Evolutionary conservation across 30 jellyfish, hydroid and myxozoan species (phyloP).

Genomic region (Pseudorhiza aurosa): DNA sequence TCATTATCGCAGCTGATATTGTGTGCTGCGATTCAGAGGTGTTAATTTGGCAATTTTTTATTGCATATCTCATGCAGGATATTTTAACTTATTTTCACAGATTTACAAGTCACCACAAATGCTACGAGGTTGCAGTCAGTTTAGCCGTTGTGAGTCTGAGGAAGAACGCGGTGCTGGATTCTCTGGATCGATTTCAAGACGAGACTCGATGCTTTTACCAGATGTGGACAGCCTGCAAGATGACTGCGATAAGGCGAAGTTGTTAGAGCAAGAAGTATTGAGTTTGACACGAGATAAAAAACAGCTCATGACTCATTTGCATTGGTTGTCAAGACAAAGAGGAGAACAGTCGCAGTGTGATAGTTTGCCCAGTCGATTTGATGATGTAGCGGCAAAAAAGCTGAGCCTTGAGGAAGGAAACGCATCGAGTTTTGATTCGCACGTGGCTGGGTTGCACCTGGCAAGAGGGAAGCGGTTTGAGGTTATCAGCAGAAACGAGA

Average conservation of each 20-base stretch:
- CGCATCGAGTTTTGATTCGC: background rate
- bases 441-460: background rate
- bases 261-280: conserved; percentile 32
- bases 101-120: background rate
- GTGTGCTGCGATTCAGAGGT: no score
- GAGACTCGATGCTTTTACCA: background rate
- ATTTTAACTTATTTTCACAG: no score
- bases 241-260: conserved; percentile 6
- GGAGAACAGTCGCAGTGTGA: conserved; percentile 4
- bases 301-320: conserved; percentile 71
- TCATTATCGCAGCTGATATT: no score
- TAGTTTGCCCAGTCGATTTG: background rate
- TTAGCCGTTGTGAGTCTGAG: background rate
- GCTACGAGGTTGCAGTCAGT: background rate
- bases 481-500: background rate
- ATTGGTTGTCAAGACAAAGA: conserved; percentile 72
- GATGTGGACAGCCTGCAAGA: conserved; percentile 2
- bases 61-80: no score
- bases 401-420: conserved; percentile 58
- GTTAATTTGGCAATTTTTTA: no score
- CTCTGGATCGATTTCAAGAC: background rate
- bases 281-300: conserved; percentile 54
- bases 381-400: background rate
- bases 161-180: background rate
- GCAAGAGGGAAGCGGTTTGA: conserved; percentile 1